Evolutionary conservation across 2,113 vertebrate genomes (phyloP).

Genomic region (Sebastes fasciatus): DNA sequence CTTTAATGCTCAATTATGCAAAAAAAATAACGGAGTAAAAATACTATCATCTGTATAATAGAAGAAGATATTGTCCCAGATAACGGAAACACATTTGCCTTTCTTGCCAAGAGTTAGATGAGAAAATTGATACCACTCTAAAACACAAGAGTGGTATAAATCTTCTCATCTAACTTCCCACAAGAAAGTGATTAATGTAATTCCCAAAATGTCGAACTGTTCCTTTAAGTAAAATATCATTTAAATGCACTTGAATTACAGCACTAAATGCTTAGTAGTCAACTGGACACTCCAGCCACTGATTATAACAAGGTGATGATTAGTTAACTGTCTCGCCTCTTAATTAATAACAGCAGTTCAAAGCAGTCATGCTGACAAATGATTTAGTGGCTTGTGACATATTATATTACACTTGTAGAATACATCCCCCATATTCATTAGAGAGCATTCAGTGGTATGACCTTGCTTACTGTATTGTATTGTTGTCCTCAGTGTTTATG

Average conservation of each 20-base stretch:
- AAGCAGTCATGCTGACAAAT: background rate
- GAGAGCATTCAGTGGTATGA: constrained; percentile 13
- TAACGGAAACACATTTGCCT: background rate
- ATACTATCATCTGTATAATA: background rate
- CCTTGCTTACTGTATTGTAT: constrained; percentile 12
- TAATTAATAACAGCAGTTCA: background rate
- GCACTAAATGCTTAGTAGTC: background rate
- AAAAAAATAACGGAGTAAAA: background rate
- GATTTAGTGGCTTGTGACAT: background rate
- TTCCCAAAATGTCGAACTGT: background rate
- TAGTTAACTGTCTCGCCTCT: background rate
- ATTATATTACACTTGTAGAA: background rate
- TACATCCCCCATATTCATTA: constrained; percentile 5
- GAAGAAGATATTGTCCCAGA: background rate
- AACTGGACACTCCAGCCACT: background rate
- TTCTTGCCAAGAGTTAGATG: background rate
- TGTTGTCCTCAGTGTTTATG: constrained; percentile 25
- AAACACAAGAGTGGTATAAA: background rate
- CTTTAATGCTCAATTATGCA: background rate
- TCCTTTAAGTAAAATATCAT: background rate
- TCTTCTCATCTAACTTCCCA: background rate
- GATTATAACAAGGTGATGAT: background rate
- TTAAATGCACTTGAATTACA: background rate
- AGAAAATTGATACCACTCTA: background rate
- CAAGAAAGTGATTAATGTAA: background rate